Evolutionary conservation across 2,113 vertebrate genomes (phyloP).

Genomic region (Todiramphus saurophagus): DNA sequence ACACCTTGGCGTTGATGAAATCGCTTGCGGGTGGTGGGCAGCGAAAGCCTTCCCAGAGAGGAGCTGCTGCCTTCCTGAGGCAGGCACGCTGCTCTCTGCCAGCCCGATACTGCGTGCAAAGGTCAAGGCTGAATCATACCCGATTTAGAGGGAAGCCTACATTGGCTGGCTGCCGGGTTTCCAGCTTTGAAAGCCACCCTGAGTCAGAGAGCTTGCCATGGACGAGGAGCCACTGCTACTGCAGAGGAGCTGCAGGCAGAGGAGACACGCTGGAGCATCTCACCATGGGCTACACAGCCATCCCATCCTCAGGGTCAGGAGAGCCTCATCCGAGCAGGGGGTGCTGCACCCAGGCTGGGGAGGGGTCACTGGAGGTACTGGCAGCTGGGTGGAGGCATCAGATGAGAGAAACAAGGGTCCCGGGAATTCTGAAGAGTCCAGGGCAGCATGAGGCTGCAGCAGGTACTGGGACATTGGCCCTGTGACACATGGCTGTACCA

Average conservation of each 20-base stretch:
- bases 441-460: fast-evolving
- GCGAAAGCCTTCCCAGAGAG: not conserved
- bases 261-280: fast-evolving
- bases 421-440: not conserved
- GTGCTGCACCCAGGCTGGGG: fast-evolving
- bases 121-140: constrained; percentile 31
- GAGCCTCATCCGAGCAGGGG: fast-evolving
- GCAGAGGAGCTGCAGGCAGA: not conserved
- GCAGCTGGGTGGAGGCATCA: not conserved
- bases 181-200: not conserved
- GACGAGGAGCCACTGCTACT: not conserved
- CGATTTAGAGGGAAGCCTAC: not conserved
- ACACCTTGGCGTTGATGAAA: not conserved
- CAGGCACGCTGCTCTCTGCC: not conserved
- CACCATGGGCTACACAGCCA: not conserved
- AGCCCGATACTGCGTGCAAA: not conserved
- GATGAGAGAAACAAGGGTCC: fast-evolving
- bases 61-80: not conserved
- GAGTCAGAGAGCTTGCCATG: not conserved
- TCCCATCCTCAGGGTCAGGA: not conserved
- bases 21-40: not conserved
- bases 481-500: not conserved
- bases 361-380: not conserved
- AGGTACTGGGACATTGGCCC: not conserved
- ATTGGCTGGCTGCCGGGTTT: fast-evolving